phyloP scores from a whole-genome alignment of 92 coral and sea anemone species.

The Blastomussa wellsi region DNA sequence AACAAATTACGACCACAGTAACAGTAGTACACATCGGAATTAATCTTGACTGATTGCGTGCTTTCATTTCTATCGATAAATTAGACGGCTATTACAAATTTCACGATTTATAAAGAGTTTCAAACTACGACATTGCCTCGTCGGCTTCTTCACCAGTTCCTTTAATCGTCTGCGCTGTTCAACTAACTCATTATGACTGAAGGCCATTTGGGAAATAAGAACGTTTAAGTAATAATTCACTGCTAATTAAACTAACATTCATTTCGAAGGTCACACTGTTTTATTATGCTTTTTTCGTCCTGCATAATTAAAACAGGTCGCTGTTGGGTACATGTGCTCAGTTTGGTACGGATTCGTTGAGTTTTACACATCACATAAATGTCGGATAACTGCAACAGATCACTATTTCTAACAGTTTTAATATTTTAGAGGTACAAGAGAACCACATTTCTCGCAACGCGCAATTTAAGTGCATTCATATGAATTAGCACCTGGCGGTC shows the following conservation, averaged over 20 bases:
- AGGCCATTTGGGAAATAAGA: not conserved
- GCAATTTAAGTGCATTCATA: not conserved
- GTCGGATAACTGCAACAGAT: not conserved
- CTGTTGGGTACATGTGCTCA: not conserved
- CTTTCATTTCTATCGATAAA: not conserved
- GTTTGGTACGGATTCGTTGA: not conserved
- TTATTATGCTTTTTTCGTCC: not conserved
- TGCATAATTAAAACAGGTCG: not conserved
- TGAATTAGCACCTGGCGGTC: not conserved
- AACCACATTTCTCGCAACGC: not conserved
- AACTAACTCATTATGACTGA: not conserved
- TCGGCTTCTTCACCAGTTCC: not conserved
- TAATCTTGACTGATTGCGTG: not conserved
- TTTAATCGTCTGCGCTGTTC: not conserved
- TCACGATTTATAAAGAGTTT: not conserved
- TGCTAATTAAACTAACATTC: not conserved
- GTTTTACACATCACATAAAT: not conserved
- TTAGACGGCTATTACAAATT: not conserved
- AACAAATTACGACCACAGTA: not conserved
- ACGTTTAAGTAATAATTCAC: not conserved
- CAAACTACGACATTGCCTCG: not conserved
- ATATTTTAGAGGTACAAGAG: not conserved
- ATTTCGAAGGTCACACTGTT: not conserved
- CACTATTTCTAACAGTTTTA: not conserved
- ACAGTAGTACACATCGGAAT: not conserved